Percentiles rank a stretch among this genome's conserved stretches.
Evolutionary conservation across 2,113 vertebrate genomes (phyloP).

Genomic region (Casuarius casuarius): DNA sequence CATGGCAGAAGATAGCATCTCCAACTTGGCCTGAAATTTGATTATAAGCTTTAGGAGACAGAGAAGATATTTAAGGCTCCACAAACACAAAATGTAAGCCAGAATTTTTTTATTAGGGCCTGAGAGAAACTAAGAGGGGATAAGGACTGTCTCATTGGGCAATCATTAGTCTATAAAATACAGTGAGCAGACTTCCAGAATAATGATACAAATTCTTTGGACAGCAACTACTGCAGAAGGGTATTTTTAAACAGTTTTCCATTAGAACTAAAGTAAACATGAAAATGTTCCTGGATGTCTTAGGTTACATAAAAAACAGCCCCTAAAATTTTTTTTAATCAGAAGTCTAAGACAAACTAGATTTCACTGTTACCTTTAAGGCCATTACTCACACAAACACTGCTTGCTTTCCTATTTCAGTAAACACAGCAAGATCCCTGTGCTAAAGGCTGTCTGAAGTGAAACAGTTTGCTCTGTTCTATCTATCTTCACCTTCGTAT

Average conservation of each 20-base stretch:
- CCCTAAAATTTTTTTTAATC: neutral
- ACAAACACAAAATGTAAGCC: neutral
- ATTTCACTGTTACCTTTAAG: neutral
- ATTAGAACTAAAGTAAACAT: neutral
- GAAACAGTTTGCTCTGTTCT: neutral
- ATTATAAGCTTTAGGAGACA: accelerated
- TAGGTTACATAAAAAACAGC: neutral
- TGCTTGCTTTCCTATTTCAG: neutral
- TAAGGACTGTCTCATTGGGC: neutral
- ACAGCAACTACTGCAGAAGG: neutral
- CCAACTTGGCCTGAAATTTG: neutral
- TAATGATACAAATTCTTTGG: neutral
- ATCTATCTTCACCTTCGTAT: neutral
- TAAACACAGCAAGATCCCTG: neutral
- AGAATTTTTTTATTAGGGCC: neutral
- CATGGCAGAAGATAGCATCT: accelerated
- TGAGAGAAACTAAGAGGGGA: neutral
- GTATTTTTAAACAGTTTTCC: neutral
- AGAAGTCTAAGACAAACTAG: neutral
- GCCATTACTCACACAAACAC: neutral
- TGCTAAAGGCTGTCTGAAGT: neutral
- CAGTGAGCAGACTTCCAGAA: neutral
- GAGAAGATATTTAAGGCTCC: neutral
- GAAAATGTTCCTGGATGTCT: neutral
- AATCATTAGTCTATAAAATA: neutral